These are phyloP conservation scores for Drosophila rhopaloa DNA, from an alignment of 1,140 invertebrate species.

Conservation along the genomic window DNA sequence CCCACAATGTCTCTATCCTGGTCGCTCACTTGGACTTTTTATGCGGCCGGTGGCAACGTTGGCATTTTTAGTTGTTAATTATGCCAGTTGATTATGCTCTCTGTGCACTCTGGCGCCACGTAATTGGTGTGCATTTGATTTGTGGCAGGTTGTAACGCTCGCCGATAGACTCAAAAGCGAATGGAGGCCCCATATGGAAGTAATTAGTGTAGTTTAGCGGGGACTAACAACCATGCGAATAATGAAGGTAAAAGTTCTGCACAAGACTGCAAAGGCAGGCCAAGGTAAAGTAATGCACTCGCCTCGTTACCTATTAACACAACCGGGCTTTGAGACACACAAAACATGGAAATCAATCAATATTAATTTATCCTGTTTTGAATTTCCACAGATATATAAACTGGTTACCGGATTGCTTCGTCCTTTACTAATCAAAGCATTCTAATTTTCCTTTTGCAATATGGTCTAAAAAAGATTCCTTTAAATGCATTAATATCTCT, in stretches of 20 bases:
- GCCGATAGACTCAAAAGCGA: conserved; percentile 53
- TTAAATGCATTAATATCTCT: no score
- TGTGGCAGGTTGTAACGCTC: conserved; percentile 74
- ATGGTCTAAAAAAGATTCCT: no score
- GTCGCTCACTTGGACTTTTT: conserved; percentile 21
- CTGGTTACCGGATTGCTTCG: no score
- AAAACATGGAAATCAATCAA: background rate
- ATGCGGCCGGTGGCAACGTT: conserved; percentile 38
- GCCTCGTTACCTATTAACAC: conserved; percentile 14
- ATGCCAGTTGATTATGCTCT: conserved; percentile 81
- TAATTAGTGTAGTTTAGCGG: conserved; percentile 79
- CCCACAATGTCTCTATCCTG: conserved; percentile 9
- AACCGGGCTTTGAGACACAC: background rate
- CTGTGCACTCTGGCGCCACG: conserved; percentile 75
- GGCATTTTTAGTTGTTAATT: conserved; percentile 82
- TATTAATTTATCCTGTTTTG: no score
- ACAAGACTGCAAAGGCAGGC: conserved; percentile 32
- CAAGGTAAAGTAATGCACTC: conserved; percentile 31
- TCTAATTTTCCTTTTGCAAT: no score
- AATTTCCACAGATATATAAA: no score
- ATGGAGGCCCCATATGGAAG: conserved; percentile 42
- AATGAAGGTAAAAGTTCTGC: conserved; percentile 63
- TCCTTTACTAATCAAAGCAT: no score
- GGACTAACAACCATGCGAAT: conserved; percentile 50
- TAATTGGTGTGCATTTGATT: conserved; percentile 83